These are phyloP conservation scores for Sarotherodon lohbergeri DNA, from an alignment of 2,113 vertebrate species.

Conservation along the genomic window DNA sequence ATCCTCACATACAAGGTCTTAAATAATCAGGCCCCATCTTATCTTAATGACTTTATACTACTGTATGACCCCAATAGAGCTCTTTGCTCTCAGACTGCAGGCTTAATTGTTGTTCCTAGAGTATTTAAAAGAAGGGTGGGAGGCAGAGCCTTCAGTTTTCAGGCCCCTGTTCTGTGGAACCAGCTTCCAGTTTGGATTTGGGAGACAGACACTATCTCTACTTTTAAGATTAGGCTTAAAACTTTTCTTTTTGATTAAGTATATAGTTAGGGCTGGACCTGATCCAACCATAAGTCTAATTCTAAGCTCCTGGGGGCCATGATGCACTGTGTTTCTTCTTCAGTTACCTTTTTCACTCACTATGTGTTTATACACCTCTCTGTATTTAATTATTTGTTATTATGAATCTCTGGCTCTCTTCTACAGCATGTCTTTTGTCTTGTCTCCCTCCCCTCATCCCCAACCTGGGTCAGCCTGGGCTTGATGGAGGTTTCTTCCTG, in stretches of 20 bases:
- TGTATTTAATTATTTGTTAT: background rate
- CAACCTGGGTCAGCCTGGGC: too few relatives aligned
- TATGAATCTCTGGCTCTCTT: background rate
- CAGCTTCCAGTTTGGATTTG: accelerated
- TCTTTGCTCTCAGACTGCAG: accelerated
- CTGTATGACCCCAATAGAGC: accelerated
- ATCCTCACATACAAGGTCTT: accelerated
- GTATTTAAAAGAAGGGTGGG: accelerated
- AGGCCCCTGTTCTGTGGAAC: background rate
- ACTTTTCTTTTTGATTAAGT: background rate
- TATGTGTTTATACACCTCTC: background rate
- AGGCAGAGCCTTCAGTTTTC: background rate
- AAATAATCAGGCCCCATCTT: background rate
- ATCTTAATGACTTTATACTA: accelerated
- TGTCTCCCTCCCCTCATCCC: too few relatives aligned
- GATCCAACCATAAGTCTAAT: background rate
- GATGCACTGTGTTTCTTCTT: background rate
- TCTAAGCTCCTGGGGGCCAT: background rate
- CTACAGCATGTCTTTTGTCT: too few relatives aligned
- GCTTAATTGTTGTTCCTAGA: background rate
- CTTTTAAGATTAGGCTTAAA: accelerated
- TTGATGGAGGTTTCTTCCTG: too few relatives aligned
- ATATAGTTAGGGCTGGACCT: background rate
- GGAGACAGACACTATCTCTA: background rate
- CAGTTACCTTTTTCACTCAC: background rate